phyloP scores from a whole-genome alignment of 1,140 invertebrate genomes.

The Luehdorfia chinensis region DNA sequence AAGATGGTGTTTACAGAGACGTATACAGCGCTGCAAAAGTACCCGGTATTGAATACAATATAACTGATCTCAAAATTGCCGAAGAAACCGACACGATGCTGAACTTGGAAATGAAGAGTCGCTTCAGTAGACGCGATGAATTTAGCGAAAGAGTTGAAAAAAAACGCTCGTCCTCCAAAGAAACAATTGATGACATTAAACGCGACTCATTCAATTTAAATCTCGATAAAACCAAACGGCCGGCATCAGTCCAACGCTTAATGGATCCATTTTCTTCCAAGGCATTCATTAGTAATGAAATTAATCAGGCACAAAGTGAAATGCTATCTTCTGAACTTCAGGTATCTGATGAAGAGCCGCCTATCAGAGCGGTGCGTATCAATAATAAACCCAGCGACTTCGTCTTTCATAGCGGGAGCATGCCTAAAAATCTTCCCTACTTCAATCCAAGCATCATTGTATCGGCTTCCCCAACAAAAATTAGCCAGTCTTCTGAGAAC shows the following conservation, averaged over 20 bases:
- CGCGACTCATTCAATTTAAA: constrained; percentile 56
- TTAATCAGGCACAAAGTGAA: constrained; percentile 46
- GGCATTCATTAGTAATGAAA: constrained; percentile 59
- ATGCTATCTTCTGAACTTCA: constrained; percentile 37
- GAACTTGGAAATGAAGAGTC: constrained; percentile 60
- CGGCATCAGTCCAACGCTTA: constrained; percentile 54
- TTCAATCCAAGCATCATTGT: constrained; percentile 53
- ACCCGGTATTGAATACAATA: constrained; percentile 61
- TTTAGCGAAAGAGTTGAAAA: constrained; percentile 52
- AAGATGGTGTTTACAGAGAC: constrained; percentile 69
- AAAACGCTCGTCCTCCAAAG: constrained; percentile 54
- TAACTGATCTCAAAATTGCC: constrained; percentile 74
- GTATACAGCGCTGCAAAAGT: constrained; percentile 67
- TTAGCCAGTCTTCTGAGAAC: constrained; percentile 52
- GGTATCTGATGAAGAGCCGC: constrained; percentile 50
- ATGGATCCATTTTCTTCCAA: constrained; percentile 63
- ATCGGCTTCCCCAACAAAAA: constrained; percentile 50
- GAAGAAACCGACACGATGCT: constrained; percentile 71
- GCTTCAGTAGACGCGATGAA: constrained; percentile 60
- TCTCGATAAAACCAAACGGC: constrained; percentile 58
- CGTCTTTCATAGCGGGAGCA: constrained; percentile 60
- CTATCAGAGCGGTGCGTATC: constrained; percentile 44
- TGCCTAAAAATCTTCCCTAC: constrained; percentile 66
- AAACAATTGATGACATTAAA: constrained; percentile 54
- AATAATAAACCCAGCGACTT: constrained; percentile 52